phyloP scores from a whole-genome alignment of 2,113 vertebrate genomes.

The Acrocephalus kingi region DNA sequence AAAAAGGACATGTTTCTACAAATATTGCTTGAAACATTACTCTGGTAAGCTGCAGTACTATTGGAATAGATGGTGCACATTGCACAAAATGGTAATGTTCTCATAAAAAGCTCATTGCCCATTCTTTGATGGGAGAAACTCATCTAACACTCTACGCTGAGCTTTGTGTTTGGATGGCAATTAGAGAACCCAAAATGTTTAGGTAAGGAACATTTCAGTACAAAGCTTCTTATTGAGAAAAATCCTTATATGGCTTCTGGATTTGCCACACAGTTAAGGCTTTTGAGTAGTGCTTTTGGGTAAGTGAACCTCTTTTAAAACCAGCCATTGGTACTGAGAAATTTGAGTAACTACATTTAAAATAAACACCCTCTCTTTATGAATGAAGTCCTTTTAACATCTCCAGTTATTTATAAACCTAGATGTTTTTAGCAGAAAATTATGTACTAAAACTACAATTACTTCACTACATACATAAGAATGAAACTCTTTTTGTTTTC shows the following conservation, averaged over 20 bases:
- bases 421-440: slow-evolving; percentile 41
- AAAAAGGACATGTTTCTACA: neutral
- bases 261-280: slow-evolving; percentile 32
- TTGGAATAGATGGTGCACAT: neutral
- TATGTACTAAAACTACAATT: slow-evolving; percentile 42
- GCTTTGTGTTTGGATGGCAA: slow-evolving; percentile 30
- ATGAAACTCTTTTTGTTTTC: slow-evolving; percentile 33
- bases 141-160: neutral
- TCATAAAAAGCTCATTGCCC: neutral
- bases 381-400: slow-evolving; percentile 56
- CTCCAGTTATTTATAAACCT: slow-evolving; percentile 51
- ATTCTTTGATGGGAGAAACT: slow-evolving; percentile 11
- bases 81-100: neutral
- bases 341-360: slow-evolving; percentile 56
- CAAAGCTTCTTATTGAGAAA: slow-evolving; percentile 19
- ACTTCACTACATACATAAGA: slow-evolving; percentile 32
- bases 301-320: slow-evolving; percentile 38
- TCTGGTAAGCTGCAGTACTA: neutral
- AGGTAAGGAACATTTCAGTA: slow-evolving; percentile 30
- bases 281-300: slow-evolving; percentile 32
- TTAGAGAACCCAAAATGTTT: slow-evolving; percentile 52
- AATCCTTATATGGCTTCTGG: slow-evolving; percentile 19
- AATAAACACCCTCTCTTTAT: slow-evolving; percentile 46
- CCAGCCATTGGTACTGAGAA: slow-evolving; percentile 22
- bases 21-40: neutral